Conservation (phyloP, 64 coral and sea anemone genomes). For the Stichodactyla mertensii region DNA sequence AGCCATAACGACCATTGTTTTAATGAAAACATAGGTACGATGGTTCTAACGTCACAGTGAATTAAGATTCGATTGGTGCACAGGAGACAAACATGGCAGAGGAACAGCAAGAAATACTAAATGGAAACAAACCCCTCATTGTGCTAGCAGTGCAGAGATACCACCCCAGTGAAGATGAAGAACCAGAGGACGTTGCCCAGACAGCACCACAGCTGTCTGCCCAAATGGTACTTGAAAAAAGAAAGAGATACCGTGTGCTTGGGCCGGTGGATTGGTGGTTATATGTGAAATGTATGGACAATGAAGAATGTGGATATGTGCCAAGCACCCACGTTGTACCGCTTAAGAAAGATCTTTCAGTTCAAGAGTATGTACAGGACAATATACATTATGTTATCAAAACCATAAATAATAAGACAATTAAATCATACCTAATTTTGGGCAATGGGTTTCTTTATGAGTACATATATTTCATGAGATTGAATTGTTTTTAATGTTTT, state of each 20-base stretch:
- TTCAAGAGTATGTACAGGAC: slow-evolving; percentile 44
- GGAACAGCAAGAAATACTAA: not conserved
- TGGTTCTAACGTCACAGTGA: too few relatives aligned
- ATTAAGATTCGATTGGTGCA: too few relatives aligned
- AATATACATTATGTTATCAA: too few relatives aligned
- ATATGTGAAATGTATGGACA: slow-evolving; percentile 46
- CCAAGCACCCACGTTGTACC: slow-evolving; percentile 71
- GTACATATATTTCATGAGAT: not conserved
- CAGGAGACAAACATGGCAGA: not conserved
- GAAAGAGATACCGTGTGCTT: slow-evolving; percentile 41
- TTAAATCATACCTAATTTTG: too few relatives aligned
- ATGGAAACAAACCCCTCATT: slow-evolving; percentile 27
- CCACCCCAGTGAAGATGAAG: slow-evolving; percentile 48
- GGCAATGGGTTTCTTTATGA: too few relatives aligned
- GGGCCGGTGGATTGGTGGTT: slow-evolving; percentile 58
- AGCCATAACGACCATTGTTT: too few relatives aligned
- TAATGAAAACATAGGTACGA: too few relatives aligned
- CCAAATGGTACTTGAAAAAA: slow-evolving; percentile 47
- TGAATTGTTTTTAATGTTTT: not conserved
- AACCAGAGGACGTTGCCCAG: slow-evolving; percentile 21
- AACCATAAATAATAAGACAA: too few relatives aligned
- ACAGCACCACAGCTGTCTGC: slow-evolving; percentile 53
- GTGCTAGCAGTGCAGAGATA: slow-evolving; percentile 55
- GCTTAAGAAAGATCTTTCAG: slow-evolving; percentile 45
- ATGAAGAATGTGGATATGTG: slow-evolving; percentile 60